Percentiles rank a stretch among this genome's conserved stretches.
Conservation (phyloP, 2,888 invertebrate genomes). For the Drosophila longiperda region DNA sequence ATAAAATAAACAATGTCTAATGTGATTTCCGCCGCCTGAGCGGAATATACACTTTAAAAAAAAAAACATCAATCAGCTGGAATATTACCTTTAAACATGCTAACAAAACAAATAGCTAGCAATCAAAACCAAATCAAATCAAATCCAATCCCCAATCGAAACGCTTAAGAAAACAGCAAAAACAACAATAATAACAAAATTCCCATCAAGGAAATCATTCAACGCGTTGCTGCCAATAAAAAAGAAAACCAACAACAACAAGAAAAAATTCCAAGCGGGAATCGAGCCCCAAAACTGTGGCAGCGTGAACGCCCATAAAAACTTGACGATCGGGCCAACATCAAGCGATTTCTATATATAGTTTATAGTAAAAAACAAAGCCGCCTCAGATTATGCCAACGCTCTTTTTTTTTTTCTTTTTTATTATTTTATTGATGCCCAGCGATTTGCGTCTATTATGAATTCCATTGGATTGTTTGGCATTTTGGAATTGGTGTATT, state of each 20-base stretch:
- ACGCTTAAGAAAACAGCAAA: conserved; percentile 63
- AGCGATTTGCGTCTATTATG: conserved; percentile 58
- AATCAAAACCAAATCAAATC: conserved; percentile 58
- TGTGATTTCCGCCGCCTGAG: conserved; percentile 62
- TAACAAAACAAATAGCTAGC: conserved; percentile 73
- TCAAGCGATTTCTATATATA: conserved; percentile 39
- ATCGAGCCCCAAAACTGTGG: conserved; percentile 16
- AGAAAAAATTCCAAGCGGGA: background rate
- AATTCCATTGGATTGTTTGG: conserved; percentile 49
- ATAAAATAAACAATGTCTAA: conserved; percentile 59
- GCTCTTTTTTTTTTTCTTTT: conserved; percentile 33
- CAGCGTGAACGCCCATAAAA: conserved; percentile 55
- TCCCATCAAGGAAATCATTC: conserved; percentile 71
- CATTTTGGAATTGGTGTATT: conserved; percentile 25
- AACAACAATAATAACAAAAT: conserved; percentile 33
- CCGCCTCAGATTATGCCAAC: conserved; percentile 43
- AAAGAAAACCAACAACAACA: conserved; percentile 25
- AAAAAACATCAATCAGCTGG: conserved; percentile 68
- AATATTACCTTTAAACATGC: conserved; percentile 78
- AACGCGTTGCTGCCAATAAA: conserved; percentile 58
- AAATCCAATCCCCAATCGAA: conserved; percentile 63
- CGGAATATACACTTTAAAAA: conserved; percentile 50
- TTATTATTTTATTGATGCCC: conserved; percentile 32
- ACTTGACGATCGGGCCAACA: conserved; percentile 51
- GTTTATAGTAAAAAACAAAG: conserved; percentile 40